Evolutionary conservation across 2,888 invertebrate species (phyloP).

Genomic region (Electrophaes corylata): DNA sequence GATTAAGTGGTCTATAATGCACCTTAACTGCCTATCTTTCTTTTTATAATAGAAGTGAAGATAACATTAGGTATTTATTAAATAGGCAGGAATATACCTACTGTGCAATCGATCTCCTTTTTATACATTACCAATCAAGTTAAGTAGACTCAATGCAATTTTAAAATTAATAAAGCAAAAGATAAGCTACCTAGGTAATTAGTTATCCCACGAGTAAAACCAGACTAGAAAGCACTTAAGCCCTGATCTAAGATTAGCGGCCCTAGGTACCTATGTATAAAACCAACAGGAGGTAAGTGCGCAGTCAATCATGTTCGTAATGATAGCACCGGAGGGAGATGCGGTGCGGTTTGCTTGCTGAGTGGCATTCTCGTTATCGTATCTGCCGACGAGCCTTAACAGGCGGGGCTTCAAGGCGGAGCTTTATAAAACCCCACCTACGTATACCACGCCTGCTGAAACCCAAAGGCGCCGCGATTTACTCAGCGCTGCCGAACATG

Average conservation of each 20-base stretch:
- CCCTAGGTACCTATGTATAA: conserved; percentile 44
- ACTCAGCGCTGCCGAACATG: conserved; percentile 87
- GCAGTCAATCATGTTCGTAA: conserved; percentile 77
- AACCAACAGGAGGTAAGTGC: conserved; percentile 70
- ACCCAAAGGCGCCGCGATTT: conserved; percentile 88
- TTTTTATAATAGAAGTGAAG: too few species aligned
- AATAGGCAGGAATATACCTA: background rate
- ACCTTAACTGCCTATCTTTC: too few species aligned
- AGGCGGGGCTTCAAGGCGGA: conserved; percentile 44
- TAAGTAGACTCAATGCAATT: conserved; percentile 8
- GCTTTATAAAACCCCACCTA: conserved; percentile 43
- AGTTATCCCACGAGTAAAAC: conserved; percentile 15
- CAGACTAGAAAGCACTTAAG: conserved; percentile 27
- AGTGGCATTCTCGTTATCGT: conserved; percentile 80
- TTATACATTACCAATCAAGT: background rate
- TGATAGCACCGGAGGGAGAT: conserved; percentile 74
- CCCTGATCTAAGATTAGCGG: conserved; percentile 26
- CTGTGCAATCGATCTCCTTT: background rate
- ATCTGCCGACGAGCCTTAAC: conserved; percentile 53
- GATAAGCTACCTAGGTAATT: conserved; percentile 11
- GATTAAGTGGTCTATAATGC: too few species aligned
- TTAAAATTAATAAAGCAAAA: conserved; percentile 22
- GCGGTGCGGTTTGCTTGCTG: conserved; percentile 57
- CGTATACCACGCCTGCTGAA: conserved; percentile 44
- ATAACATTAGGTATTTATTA: background rate